Base-by-base conservation (phyloP, 2,797 vertebrate genomes). In the Fistularia commersonii region DNA sequence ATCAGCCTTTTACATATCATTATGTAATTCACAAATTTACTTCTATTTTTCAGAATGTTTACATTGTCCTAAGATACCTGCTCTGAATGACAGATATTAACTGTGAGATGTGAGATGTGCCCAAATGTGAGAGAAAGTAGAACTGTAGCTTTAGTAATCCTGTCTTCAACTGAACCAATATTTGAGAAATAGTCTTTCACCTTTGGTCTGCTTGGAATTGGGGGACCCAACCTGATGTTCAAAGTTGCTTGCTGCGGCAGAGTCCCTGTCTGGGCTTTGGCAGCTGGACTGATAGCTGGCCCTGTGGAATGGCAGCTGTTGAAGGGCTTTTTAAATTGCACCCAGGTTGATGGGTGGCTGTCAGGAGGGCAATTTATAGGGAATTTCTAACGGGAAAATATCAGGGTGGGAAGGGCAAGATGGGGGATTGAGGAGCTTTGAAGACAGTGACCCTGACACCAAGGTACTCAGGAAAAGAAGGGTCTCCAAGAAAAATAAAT, bases 291-390 rank as follows among this genome's bases (percentile, higher is more conserved):
- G 84, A 88, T 87, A 86, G 84, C 70, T 69, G 66, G 79, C 64
- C 73, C 68, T 42, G 67, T 78, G 79, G 80, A 87, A 85, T 86
- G 83, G 84, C 84, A 86, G 83, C 80, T 84, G 85, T 82, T 86
- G 83, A 87, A 87, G 88, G 81, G 80, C 70, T 80, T 82, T 86
- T 87, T 88, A 87, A 89, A 88, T 85, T 84, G 83, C 81, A 68
- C 76, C 72, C 61, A 37, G 66, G 79, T 76, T 89, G 84, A 88
- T 81, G 76, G 80, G 74, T 75, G 65, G 76, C 81, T 88, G 88
- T 87, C 87, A 86, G 80, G 72, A 78, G 72, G 74, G 73, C 76
- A 70, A 77, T 71, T 77, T 80, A 79, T 53, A 41, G 66, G 74
- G 72, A 57, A 72, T 69, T 80, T 69, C 38, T 42, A 66, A 72